Evolutionary conservation across 2,113 vertebrate species (phyloP), one percentile per base, ranked within the genome.

Genomic region (Percopsis transmontana): DNA sequence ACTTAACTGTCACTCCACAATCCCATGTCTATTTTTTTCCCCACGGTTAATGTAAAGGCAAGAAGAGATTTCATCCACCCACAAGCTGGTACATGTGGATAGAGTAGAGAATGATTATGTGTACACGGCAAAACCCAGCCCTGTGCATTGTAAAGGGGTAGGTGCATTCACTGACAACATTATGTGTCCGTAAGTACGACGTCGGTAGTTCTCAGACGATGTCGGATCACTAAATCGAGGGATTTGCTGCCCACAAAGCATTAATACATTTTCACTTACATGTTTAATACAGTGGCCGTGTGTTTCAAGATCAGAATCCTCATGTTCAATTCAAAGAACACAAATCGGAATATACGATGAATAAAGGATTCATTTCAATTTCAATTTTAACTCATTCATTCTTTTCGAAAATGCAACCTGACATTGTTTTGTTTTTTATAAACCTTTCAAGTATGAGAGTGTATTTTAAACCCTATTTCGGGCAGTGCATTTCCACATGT

Each of bases 1-100:
- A 21, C 52, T 71, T 11, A 65, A 69, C 23, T 66, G 21, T 44
- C 66, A 42, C 60, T 27, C 53, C n/a, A 47, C 65, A 52, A 40
- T 27, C 56, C 38, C 47, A 24, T 55, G 52, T 44, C 16, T 23
- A 51, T 24, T 42, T n/a, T 42, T n/a, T 33, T 7, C 27, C 48
- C 55, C 59, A 45, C 57, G 44, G 13, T 18, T 18, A 44, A n/a
- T 13, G 44, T n/a, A 66, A 27, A 67, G 48, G 20, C 55, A 19
- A 44, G 68, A 58, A 19, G 27, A 56, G 60, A 33, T 33, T 44
- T 70, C 47, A 55, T 21, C 70, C 39, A 44, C 48, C n/a, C 33
- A n/a, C 14, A n/a, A 1, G 16, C 45, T n/a, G 15, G 4, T 48
- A 48, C 14, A n/a, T 5, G 45, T 48, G 42, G 50, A 2, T 40